phyloP scores from a whole-genome alignment of 2,797 vertebrate genomes.

The Scyliorhinus canicula region DNA sequence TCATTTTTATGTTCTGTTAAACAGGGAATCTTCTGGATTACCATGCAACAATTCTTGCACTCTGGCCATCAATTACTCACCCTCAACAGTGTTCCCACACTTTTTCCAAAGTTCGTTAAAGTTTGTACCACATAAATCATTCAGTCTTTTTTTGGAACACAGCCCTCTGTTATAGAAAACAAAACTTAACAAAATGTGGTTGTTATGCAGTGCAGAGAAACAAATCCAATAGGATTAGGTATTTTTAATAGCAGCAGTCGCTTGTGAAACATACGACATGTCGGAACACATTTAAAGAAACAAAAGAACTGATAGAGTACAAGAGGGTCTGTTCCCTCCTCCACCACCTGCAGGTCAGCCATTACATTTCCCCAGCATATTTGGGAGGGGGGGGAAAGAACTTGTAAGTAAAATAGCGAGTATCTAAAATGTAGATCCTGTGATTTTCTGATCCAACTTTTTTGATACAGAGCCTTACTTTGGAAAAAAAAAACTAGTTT shows the following conservation, averaged over 20 bases:
- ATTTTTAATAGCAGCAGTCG: neutral
- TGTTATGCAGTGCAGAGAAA: constrained; percentile 3
- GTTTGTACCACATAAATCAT: neutral
- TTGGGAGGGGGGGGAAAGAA: neutral
- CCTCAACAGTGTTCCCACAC: constrained; percentile 36
- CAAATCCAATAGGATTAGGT: constrained; percentile 30
- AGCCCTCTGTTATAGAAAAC: constrained; percentile 22
- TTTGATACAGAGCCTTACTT: no score
- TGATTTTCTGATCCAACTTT: neutral
- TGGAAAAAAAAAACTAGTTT: neutral
- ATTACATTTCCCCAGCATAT: neutral
- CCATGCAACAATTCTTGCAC: neutral
- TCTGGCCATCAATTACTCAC: constrained; percentile 19
- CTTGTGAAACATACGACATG: neutral
- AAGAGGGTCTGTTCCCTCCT: neutral
- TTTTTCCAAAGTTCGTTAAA: constrained; percentile 7
- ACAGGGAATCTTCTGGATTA: neutral
- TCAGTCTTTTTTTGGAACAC: neutral
- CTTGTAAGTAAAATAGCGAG: neutral
- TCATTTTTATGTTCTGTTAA: constrained; percentile 11
- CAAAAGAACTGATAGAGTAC: neutral
- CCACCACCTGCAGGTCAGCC: no score
- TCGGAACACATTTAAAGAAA: neutral
- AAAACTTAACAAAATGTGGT: constrained; percentile 26
- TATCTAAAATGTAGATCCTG: neutral